Evolutionary conservation across 2,888 invertebrate genomes (phyloP), one percentile per base, ranked within the genome.

Genomic region (Heliothis peltigera): DNA sequence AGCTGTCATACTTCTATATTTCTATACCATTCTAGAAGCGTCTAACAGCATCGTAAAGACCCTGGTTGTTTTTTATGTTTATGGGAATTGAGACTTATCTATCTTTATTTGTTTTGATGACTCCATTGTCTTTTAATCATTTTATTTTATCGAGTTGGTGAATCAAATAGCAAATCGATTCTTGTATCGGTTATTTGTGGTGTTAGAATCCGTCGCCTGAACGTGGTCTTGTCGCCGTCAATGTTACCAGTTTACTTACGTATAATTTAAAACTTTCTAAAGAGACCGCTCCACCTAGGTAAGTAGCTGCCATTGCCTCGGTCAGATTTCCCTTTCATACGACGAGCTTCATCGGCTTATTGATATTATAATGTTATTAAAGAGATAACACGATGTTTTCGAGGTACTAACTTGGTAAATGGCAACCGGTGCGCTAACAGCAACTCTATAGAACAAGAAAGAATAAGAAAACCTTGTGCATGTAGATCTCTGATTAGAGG

Each of bases 211-310:
- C 81, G 79, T 82, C 83, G 77, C 76, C 81, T 77, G 72, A 77
- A 64, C 76, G 48, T 71, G 75, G 78, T 82, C 80, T 86, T 87
- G 89, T 89, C 87, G 74, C 84, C 77, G 80, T 89, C 86, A 87
- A 83, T 85, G 87, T 89, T 90, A 89, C 92, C 85, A 91, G 90
- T 92, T 92, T 89, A 91, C 89, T 84, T 87, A 86, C 89, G 89
- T 93, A 92, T 92, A 94, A 93, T 94, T 93, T 94, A 87, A 89
- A 91, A 94, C 94, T 94, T 94, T 94, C 94, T 90, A 83, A 85
- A 87, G 84, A 85, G 83, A 84, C 86, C 82, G 83, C 77, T 71
- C 70, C 65, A 76, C 69, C 79, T 70, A 72, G 80, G 76, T 77
- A 80, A 79, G 80, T 81, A 69, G 74, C 72, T 80, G 83, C 82